These are phyloP conservation scores for Leptothorax acervorum DNA, from an alignment of 2,888 invertebrate species.

Conservation along the genomic window DNA sequence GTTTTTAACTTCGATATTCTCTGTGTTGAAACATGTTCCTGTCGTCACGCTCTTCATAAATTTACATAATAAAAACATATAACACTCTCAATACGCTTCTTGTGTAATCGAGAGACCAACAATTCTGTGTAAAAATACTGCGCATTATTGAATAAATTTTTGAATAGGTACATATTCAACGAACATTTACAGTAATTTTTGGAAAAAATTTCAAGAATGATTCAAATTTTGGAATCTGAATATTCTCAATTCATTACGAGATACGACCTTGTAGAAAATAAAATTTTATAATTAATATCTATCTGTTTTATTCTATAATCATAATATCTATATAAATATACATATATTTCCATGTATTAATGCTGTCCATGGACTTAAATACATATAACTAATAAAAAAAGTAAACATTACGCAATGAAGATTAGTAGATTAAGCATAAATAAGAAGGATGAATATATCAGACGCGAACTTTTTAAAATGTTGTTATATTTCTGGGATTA, in stretches of 20 bases:
- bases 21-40: slow-evolving; percentile 15
- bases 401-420: not conserved
- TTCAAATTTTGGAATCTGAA: not conserved
- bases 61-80: not conserved
- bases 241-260: not conserved
- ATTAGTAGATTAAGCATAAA: not conserved
- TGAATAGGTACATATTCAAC: not conserved
- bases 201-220: not conserved
- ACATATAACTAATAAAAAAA: not conserved
- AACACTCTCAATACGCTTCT: not conserved
- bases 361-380: not conserved
- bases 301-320: not conserved
- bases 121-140: not conserved
- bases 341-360: not conserved
- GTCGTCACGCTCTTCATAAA: not conserved
- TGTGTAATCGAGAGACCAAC: not conserved
- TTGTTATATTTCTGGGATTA: not conserved
- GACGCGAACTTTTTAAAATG: not conserved
- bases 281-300: not conserved
- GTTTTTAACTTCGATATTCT: not conserved
- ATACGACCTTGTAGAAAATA: not conserved
- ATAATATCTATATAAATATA: not conserved
- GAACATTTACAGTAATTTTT: not conserved
- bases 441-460: not conserved
- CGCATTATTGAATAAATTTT: not conserved